Conservation (phyloP, 2,888 invertebrate species). For the Erebia epiphron region DNA sequence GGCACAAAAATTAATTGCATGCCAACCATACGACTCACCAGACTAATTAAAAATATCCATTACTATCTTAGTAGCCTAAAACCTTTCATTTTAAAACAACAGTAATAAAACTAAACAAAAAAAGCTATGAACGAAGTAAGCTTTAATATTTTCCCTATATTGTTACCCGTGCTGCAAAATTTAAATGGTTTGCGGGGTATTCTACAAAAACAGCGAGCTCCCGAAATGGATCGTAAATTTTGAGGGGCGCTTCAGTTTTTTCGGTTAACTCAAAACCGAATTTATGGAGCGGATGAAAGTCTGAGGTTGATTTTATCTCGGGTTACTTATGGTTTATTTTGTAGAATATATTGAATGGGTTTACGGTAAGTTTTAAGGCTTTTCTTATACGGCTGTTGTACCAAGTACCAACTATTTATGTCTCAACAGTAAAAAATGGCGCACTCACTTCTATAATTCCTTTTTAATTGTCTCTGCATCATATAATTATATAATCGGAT, state of each 20-base stretch:
- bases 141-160: conserved; percentile 25
- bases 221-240: conserved; percentile 66
- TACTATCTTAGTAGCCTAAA: background rate
- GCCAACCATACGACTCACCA: no score
- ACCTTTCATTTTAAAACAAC: conserved; percentile 2
- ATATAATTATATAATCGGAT: no score
- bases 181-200: conserved; percentile 36
- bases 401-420: no score
- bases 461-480: no score
- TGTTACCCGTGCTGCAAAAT: conserved; percentile 25
- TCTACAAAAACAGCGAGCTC: conserved; percentile 63
- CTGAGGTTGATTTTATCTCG: conserved; percentile 42
- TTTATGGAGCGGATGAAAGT: conserved; percentile 52
- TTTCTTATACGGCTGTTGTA: background rate
- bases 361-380: conserved; percentile 20
- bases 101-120: conserved; percentile 19
- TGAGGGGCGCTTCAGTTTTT: conserved; percentile 59
- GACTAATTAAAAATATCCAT: no score
- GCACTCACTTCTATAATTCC: no score
- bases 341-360: conserved; percentile 23
- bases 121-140: conserved; percentile 5
- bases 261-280: conserved; percentile 62
- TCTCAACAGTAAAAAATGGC: no score
- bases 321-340: conserved; percentile 37
- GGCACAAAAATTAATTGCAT: no score